A percentile compares a stretch with the other conserved stretches of the same genome.
Conservation (phyloP, 2,797 vertebrate genomes). For the Schizopygopsis malacanthus region DNA sequence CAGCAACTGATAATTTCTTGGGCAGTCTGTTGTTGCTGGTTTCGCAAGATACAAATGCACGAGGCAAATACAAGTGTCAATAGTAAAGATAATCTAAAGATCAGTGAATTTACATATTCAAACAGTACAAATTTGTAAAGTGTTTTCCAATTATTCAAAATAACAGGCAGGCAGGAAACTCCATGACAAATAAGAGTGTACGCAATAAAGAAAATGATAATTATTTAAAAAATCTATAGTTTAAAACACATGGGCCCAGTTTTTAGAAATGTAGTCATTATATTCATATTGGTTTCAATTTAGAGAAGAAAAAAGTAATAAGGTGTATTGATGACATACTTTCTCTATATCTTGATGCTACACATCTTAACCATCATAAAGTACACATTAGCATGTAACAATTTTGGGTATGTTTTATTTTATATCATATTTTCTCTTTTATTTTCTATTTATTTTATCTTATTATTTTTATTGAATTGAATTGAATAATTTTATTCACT, state of each 20-base stretch:
- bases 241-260: neutral
- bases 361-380: neutral
- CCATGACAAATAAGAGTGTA: neutral
- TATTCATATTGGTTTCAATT: neutral
- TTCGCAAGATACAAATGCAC: neutral
- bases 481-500: neutral
- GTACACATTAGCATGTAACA: neutral
- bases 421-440: no score
- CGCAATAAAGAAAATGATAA: neutral
- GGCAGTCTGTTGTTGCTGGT: neutral
- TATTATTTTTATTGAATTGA: neutral
- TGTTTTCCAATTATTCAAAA: neutral
- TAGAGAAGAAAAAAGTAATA: neutral
- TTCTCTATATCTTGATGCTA: neutral
- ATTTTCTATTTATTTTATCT: no score
- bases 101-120: neutral
- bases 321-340: neutral
- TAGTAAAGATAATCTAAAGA: neutral
- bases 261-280: neutral
- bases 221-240: neutral
- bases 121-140: neutral
- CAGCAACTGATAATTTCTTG: neutral
- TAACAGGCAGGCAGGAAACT: neutral
- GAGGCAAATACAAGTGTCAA: constrained; percentile 3
- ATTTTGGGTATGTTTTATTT: neutral